These are phyloP conservation scores for Urocynchramus pylzowi DNA, from an alignment of 2,113 vertebrate genomes.

Conservation along the genomic window DNA sequence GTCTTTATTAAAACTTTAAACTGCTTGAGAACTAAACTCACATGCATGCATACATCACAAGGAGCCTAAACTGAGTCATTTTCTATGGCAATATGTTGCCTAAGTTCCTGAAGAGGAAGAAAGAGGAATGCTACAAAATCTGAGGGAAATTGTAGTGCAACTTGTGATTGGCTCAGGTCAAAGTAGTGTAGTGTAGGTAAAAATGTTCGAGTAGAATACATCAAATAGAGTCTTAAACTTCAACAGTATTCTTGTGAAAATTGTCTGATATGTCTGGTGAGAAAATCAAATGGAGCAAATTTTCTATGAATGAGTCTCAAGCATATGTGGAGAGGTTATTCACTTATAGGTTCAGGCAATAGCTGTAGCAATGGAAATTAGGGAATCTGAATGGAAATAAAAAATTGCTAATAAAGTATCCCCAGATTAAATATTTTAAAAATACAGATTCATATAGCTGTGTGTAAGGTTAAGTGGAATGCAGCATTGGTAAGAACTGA, in stretches of 20 bases:
- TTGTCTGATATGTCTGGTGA: background rate
- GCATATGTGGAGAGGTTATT: background rate
- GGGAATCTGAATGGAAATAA: background rate
- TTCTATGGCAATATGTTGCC: background rate
- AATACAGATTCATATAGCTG: background rate
- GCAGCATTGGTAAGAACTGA: background rate
- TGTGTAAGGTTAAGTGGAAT: background rate
- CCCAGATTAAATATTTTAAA: background rate
- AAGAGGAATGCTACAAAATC: background rate
- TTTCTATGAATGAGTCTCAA: background rate
- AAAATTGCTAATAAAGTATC: background rate
- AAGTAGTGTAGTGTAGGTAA: background rate
- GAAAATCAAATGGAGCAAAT: background rate
- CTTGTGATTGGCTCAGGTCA: background rate
- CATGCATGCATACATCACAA: background rate
- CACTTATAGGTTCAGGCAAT: background rate
- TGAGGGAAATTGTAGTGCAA: background rate
- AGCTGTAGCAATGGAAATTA: background rate
- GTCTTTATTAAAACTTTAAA: background rate
- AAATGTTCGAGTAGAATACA: background rate
- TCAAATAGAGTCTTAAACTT: background rate
- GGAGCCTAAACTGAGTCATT: background rate
- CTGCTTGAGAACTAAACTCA: background rate
- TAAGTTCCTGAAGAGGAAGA: background rate
- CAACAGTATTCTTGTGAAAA: background rate